Conservation (phyloP, 2,888 invertebrate genomes). For the Acanthosepion pharaonis region DNA sequence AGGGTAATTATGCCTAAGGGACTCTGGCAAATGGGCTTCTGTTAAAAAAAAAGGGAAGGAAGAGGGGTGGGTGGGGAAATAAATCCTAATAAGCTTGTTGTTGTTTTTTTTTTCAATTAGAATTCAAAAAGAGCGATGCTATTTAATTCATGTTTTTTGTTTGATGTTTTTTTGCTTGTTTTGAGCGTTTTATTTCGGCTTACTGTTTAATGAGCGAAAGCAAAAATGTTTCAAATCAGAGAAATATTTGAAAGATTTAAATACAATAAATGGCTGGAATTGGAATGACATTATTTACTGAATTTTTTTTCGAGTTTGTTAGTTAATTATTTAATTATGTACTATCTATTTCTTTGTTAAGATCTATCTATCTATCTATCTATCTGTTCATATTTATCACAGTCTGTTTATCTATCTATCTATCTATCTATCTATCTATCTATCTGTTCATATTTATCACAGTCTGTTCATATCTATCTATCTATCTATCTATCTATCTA, state of each 20-base stretch:
- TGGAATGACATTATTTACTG: background rate
- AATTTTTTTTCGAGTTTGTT: too few relatives aligned
- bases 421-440: too few relatives aligned
- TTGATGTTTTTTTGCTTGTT: background rate
- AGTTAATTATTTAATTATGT: too few relatives aligned
- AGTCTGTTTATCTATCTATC: background rate
- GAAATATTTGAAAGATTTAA: background rate
- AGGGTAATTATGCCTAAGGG: conserved; percentile 18
- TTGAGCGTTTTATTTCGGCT: background rate
- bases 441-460: too few relatives aligned
- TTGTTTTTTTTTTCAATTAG: background rate
- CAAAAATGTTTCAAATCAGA: background rate
- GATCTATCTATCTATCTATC: background rate
- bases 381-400: too few relatives aligned
- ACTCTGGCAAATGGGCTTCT: background rate
- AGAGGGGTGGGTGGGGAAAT: background rate
- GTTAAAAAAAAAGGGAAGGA: background rate
- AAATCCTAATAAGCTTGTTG: background rate
- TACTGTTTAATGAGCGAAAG: background rate
- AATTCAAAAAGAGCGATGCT: background rate
- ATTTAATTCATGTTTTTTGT: background rate
- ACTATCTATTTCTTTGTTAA: background rate
- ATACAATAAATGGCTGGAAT: background rate
- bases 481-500: too few relatives aligned
- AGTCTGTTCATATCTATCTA: too few relatives aligned